Base-by-base conservation (phyloP, 2,797 vertebrate genomes). In the Alfaro cultratus region DNA sequence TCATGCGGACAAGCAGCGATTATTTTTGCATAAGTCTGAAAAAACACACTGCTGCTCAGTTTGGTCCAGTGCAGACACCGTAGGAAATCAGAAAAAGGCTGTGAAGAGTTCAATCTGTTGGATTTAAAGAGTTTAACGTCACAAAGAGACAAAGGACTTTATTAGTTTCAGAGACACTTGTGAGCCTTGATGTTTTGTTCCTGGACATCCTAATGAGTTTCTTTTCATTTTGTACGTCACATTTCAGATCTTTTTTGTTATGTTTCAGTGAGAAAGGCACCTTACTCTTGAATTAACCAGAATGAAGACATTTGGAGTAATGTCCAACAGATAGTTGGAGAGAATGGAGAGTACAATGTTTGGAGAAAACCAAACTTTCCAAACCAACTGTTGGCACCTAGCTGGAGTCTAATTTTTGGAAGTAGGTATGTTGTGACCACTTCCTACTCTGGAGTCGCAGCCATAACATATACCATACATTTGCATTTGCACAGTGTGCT, bases 1-100 rank as follows among this genome's bases (percentile, higher is more conserved):
- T 89, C 82, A 86, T 81, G 87, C 86, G 88, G 85, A 93, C 88
- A 92, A 89, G 87, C 89, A 86, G 71, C 82, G 80, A 87, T 93
- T 91, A 83, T 93, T 90, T 91, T 77, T 81, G 82, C 71, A 23
- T 74, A 70, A 55, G 71, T 12, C 73, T 81, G 29, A 87, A 87
- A 85, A 86, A 85, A 86, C 77, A 73, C 49, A 12, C 45, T 21
- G 31, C 45, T 0, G 74, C 79, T 62, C 80, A 77, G 78, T 88
- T 92, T 89, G 88, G 29, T 12, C 87, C 86, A 45, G 31, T 64
- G 79, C 75, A 85, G 90, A 78, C 74, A 12, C 88, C 80, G 84
- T 86, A 90, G 84, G 34, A 68, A 21, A 62, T 8, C 31, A 34
- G 55, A 55, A 51, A 43, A 15, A 7, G 11, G 34, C 31, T 1